Percentiles rank a stretch among this genome's conserved stretches.
Conservation (phyloP, 2,113 vertebrate genomes). For the Vicugna pacos region DNA sequence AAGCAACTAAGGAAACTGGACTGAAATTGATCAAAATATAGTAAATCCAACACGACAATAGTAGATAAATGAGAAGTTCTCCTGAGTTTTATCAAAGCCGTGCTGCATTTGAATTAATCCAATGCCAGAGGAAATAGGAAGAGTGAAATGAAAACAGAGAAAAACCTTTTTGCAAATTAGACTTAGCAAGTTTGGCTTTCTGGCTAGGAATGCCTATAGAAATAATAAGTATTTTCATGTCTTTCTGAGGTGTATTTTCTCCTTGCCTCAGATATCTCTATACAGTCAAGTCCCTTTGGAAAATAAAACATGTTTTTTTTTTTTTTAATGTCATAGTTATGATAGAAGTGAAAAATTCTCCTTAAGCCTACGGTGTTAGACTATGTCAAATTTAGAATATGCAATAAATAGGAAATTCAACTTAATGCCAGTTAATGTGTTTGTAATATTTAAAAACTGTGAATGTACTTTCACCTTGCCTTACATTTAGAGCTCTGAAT, state of each 20-base stretch:
- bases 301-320: neutral
- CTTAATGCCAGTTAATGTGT: neutral
- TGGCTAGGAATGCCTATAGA: neutral
- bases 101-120: neutral
- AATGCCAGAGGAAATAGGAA: neutral
- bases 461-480: neutral
- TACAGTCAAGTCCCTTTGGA: conserved; percentile 15
- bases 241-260: neutral
- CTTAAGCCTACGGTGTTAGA: neutral
- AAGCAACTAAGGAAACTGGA: conserved; percentile 16
- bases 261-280: neutral
- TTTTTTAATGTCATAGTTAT: neutral
- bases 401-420: conserved; percentile 17
- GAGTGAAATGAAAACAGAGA: neutral
- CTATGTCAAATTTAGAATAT: neutral
- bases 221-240: conserved; percentile 15
- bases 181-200: neutral
- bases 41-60: neutral
- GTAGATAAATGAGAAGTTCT: conserved; percentile 24
- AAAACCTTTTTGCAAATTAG: conserved; percentile 16
- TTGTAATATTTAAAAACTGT: conserved; percentile 15
- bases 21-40: conserved; percentile 42
- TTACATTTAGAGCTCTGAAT: conserved; percentile 19
- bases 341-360: neutral
- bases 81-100: neutral